These are phyloP conservation scores for Lophius americanus DNA, from an alignment of 2,797 vertebrate genomes.

Conservation along the genomic window DNA sequence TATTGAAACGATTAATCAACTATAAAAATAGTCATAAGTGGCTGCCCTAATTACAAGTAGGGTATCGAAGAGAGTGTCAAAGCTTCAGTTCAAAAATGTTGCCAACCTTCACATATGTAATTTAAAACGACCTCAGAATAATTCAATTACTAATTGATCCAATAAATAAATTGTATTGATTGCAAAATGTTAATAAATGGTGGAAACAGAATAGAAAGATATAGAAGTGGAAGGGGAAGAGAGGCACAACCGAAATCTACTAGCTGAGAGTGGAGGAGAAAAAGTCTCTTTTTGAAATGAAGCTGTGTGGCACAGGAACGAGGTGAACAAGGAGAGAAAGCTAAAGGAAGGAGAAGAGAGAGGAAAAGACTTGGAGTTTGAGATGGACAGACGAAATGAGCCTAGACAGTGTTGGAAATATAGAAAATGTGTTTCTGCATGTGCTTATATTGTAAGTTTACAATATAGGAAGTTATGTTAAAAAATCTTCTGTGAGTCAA, in stretches of 20 bases:
- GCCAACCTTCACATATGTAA: too few species aligned
- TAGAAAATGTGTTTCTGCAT: constrained; percentile 26
- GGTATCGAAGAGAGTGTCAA: too few species aligned
- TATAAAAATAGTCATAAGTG: too few species aligned
- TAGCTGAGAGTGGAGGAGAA: constrained; percentile 51
- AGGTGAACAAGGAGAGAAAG: too few species aligned
- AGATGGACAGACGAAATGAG: constrained; percentile 52
- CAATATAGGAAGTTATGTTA: constrained; percentile 13
- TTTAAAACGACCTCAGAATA: neutral
- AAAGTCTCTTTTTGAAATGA: neutral
- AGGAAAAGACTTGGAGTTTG: constrained; percentile 58
- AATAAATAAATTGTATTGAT: neutral
- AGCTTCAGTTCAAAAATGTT: too few species aligned
- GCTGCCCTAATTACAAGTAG: too few species aligned
- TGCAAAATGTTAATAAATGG: neutral
- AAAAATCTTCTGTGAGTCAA: constrained; percentile 28
- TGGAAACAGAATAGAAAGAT: neutral
- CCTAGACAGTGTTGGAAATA: constrained; percentile 45
- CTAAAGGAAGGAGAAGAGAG: constrained; percentile 15
- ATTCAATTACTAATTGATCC: neutral
- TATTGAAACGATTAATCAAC: too few species aligned
- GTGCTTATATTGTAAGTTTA: constrained; percentile 15
- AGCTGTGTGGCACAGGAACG: too few species aligned
- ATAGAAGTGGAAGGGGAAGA: constrained; percentile 4
- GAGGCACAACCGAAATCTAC: constrained; percentile 50